Percentiles rank a stretch among this genome's conserved stretches.
phyloP scores from a whole-genome alignment of 2,888 invertebrate species.

The Tetramorium bicarinatum region DNA sequence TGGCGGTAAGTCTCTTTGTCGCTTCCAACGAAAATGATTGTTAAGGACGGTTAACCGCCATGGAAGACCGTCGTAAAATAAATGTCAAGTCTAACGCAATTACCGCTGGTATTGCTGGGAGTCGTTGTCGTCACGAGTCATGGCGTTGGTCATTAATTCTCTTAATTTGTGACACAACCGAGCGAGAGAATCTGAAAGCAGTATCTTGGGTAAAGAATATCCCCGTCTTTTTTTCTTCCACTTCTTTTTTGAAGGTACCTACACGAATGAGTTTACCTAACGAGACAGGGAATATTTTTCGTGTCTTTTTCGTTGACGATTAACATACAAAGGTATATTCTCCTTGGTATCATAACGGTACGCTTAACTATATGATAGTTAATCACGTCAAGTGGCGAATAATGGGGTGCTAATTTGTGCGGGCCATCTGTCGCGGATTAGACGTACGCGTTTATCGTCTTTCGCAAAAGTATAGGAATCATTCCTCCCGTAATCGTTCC shows the following conservation, averaged over 20 bases:
- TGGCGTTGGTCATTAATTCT: slow-evolving; percentile 71
- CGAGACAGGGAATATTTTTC: slow-evolving; percentile 44
- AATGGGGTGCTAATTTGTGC: slow-evolving; percentile 68
- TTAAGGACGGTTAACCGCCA: slow-evolving; percentile 67
- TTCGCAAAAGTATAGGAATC: slow-evolving; percentile 62
- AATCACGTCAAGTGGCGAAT: slow-evolving; percentile 67
- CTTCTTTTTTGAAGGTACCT: neutral
- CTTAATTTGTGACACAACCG: slow-evolving; percentile 72
- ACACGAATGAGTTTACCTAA: slow-evolving; percentile 35
- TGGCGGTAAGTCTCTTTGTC: slow-evolving; percentile 64
- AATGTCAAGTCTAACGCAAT: slow-evolving; percentile 75
- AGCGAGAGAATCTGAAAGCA: slow-evolving; percentile 68
- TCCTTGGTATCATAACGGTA: slow-evolving; percentile 48
- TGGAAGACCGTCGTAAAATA: slow-evolving; percentile 68
- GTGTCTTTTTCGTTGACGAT: slow-evolving; percentile 56
- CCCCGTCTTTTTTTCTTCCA: neutral
- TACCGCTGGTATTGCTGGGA: slow-evolving; percentile 57
- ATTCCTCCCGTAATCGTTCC: slow-evolving; percentile 65
- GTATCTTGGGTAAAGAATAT: slow-evolving; percentile 56
- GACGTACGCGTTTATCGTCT: slow-evolving; percentile 54
- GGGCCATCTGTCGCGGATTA: slow-evolving; percentile 60
- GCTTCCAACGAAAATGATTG: slow-evolving; percentile 68
- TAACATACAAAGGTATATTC: slow-evolving; percentile 64
- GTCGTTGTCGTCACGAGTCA: slow-evolving; percentile 66
- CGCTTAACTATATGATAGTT: slow-evolving; percentile 46